Conservation (phyloP, 2,797 vertebrate species). For the Poecile montanus region DNA sequence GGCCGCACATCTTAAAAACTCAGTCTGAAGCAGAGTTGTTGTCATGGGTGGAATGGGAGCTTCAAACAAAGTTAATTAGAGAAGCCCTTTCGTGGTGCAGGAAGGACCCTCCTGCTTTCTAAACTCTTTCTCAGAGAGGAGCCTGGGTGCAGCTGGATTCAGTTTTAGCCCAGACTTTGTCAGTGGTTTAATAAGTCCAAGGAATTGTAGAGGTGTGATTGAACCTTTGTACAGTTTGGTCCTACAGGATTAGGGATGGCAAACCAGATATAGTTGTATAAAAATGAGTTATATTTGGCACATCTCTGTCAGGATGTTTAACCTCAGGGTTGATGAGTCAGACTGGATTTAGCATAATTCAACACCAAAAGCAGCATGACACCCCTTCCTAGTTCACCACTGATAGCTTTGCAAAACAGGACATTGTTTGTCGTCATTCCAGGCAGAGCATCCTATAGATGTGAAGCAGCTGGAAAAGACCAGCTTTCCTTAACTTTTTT, state of each 20-base stretch:
- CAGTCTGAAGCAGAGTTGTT: background rate
- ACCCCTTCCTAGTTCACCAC: background rate
- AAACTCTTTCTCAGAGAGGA: background rate
- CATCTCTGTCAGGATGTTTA: background rate
- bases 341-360: background rate
- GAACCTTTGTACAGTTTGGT: background rate
- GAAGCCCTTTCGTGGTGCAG: background rate
- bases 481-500: background rate
- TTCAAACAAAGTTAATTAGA: background rate
- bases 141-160: background rate
- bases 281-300: background rate
- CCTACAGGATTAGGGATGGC: background rate
- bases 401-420: background rate
- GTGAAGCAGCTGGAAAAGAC: background rate
- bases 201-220: background rate
- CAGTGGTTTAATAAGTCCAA: background rate
- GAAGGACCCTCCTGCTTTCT: background rate
- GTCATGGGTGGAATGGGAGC: background rate
- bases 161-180: background rate
- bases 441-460: background rate
- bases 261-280: background rate
- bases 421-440: background rate
- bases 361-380: background rate
- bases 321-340: background rate
- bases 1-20: background rate